These are phyloP conservation scores for Bos taurus DNA, from an alignment of 2,113 vertebrate species.

Conservation along the genomic window DNA sequence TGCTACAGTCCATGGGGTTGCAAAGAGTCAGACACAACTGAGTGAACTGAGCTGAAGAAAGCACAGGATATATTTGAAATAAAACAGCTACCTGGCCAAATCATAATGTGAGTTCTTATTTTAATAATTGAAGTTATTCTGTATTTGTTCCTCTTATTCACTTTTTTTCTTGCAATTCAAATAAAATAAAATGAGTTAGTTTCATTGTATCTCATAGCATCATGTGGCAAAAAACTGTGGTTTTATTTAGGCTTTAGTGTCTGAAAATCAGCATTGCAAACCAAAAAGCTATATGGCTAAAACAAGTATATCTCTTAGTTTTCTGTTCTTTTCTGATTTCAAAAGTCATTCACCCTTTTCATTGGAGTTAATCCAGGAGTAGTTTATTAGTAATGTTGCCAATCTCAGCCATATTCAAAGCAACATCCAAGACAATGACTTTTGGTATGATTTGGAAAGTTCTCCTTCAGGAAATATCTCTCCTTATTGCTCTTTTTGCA, in stretches of 20 bases:
- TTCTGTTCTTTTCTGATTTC: background rate
- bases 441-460: background rate
- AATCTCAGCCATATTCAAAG: background rate
- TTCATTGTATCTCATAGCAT: background rate
- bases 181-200: background rate
- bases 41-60: background rate
- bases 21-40: background rate
- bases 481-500: background rate
- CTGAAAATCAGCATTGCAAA: conserved; percentile 5
- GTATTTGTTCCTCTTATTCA: background rate
- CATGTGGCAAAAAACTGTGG: background rate
- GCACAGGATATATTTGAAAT: background rate
- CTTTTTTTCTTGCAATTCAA: background rate
- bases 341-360: background rate
- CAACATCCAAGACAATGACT: background rate
- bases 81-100: background rate
- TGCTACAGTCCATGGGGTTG: background rate
- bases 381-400: background rate
- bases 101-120: background rate
- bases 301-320: background rate
- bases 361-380: background rate
- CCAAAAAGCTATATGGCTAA: background rate
- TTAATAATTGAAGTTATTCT: background rate
- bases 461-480: background rate
- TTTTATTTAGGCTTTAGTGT: background rate